Conservation (phyloP, 2,797 vertebrate genomes). For the Sebastes vulpes region DNA sequence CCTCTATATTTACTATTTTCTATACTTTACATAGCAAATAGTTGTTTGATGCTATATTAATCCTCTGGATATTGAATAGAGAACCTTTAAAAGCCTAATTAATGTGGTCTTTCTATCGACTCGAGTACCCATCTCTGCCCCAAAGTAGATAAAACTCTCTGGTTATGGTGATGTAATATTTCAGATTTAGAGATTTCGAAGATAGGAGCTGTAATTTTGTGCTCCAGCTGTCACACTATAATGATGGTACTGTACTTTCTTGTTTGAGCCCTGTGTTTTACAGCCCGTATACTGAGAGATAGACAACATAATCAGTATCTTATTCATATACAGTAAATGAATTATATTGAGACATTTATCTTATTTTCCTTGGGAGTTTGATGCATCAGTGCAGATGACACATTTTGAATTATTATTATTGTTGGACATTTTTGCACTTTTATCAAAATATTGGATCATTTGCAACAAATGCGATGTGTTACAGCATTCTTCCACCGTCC, state of each 20-base stretch:
- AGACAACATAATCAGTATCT: background rate
- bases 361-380: background rate
- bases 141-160: background rate
- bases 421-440: background rate
- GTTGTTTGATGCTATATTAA: too few relatives aligned
- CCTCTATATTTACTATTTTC: too few relatives aligned
- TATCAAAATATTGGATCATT: background rate
- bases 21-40: too few relatives aligned
- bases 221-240: background rate
- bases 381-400: background rate
- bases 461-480: background rate
- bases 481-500: background rate
- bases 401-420: background rate
- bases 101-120: too few relatives aligned
- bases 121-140: background rate
- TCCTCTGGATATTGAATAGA: too few relatives aligned
- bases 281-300: background rate
- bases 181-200: background rate
- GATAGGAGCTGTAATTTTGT: background rate
- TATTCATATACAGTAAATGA: background rate
- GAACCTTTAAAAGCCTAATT: too few relatives aligned
- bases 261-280: background rate
- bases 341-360: background rate
- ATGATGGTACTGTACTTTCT: background rate
- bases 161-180: background rate